These are phyloP conservation scores for Anastrepha ludens DNA, from an alignment of 1,140 invertebrate species.

Conservation along the genomic window DNA sequence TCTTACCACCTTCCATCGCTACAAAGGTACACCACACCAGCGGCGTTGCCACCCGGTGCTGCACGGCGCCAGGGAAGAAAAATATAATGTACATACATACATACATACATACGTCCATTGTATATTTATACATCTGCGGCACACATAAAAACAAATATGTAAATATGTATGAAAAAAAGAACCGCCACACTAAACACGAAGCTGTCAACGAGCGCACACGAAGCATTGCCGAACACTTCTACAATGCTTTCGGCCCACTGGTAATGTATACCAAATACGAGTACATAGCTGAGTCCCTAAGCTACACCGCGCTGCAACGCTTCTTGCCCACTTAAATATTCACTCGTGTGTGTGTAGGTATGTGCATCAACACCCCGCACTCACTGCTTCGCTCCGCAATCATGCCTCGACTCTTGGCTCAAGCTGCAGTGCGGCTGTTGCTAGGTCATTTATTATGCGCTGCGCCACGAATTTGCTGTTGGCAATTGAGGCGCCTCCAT, in stretches of 20 bases:
- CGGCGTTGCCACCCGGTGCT: constrained; percentile 7
- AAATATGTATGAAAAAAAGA: background rate
- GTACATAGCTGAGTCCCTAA: constrained; percentile 8
- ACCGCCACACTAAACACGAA: constrained; percentile 4
- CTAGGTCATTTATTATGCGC: constrained; percentile 52
- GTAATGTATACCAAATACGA: background rate
- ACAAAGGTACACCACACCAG: background rate
- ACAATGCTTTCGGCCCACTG: background rate
- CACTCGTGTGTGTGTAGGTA: background rate
- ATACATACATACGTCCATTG: background rate
- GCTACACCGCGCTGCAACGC: background rate
- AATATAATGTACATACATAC: background rate
- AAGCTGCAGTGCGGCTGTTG: constrained; percentile 30
- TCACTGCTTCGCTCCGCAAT: background rate
- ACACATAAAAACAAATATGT: too few species aligned
- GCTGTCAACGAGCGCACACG: background rate
- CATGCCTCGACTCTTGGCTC: constrained; percentile 7
- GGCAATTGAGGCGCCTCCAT: background rate
- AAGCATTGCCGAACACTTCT: background rate
- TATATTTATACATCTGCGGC: background rate
- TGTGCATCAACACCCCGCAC: background rate
- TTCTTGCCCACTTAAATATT: background rate
- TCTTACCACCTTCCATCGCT: background rate
- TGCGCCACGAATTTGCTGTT: constrained; percentile 35
- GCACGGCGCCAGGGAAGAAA: background rate